Percentiles rank a stretch among this genome's conserved stretches.
Evolutionary conservation across 2,888 invertebrate genomes (phyloP).

Genomic region (Polyommatus iphigenia): DNA sequence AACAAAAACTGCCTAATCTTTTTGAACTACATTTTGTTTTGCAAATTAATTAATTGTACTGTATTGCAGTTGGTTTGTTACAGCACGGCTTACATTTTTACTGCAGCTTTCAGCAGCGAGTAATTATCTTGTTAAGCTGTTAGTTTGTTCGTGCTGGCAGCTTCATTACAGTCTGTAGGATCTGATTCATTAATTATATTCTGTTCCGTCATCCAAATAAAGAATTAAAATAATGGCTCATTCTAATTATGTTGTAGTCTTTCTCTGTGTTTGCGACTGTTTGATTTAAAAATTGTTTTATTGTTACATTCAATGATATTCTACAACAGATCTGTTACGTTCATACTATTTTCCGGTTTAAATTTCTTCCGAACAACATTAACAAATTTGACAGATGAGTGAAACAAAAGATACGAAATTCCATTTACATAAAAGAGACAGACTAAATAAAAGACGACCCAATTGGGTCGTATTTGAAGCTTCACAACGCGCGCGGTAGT

Average conservation of each 20-base stretch:
- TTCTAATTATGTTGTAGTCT: not conserved
- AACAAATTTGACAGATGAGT: too few relatives aligned
- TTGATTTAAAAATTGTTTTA: not conserved
- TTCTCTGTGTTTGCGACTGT: not conserved
- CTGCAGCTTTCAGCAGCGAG: not conserved
- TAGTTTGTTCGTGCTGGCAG: conserved; percentile 10
- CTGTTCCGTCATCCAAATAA: not conserved
- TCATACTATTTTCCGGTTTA: too few relatives aligned
- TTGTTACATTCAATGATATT: too few relatives aligned
- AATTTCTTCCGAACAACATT: too few relatives aligned
- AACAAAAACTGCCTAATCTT: too few relatives aligned
- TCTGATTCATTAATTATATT: conserved; percentile 21
- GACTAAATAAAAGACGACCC: too few relatives aligned
- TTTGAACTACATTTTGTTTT: not conserved
- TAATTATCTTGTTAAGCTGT: conserved; percentile 14
- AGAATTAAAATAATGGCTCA: not conserved
- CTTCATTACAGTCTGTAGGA: conserved; percentile 14
- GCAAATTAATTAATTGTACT: not conserved
- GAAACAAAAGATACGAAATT: too few relatives aligned
- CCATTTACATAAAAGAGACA: too few relatives aligned
- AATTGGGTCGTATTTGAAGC: too few relatives aligned
- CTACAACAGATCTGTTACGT: too few relatives aligned
- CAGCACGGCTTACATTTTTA: not conserved
- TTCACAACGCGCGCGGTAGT: too few relatives aligned
- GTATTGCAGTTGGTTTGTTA: not conserved